Evolutionary conservation across 2,888 invertebrate species (phyloP).

Genomic region (Crepidodera aurea): DNA sequence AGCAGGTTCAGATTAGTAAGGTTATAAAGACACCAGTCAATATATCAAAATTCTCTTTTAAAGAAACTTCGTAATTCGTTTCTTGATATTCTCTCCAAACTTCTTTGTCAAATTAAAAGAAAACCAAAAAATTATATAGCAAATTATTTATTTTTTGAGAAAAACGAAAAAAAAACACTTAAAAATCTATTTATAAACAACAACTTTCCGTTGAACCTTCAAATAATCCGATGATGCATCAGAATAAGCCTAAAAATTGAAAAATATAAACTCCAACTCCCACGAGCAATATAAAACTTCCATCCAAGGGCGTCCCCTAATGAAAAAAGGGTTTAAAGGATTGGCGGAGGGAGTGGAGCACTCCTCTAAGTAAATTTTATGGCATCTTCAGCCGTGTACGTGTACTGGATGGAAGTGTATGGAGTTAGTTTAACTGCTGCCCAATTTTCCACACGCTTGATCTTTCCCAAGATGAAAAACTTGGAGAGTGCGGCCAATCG

Average conservation of each 20-base stretch:
- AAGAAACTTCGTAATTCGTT: too few relatives aligned
- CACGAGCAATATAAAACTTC: conserved; percentile 7
- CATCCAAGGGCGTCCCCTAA: conserved; percentile 8
- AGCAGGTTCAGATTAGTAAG: too few relatives aligned
- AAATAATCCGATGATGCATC: too few relatives aligned
- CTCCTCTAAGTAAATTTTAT: conserved; percentile 39
- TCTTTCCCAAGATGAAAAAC: conserved; percentile 50
- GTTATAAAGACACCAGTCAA: too few relatives aligned
- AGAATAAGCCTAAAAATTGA: conserved; percentile 17
- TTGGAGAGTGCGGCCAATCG: conserved; percentile 35
- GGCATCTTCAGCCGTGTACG: conserved; percentile 41
- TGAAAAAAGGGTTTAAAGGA: conserved; percentile 26
- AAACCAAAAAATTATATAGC: too few relatives aligned
- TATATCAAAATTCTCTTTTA: too few relatives aligned
- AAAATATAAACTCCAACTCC: background rate
- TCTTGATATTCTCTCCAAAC: too few relatives aligned
- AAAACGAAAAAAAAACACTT: too few relatives aligned
- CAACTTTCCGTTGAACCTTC: too few relatives aligned
- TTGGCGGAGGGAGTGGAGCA: conserved; percentile 2
- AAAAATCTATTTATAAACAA: too few relatives aligned
- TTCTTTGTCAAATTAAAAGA: too few relatives aligned
- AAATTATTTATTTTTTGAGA: too few relatives aligned
- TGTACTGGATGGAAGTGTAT: conserved; percentile 47
- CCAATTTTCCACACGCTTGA: conserved; percentile 56
- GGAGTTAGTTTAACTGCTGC: conserved; percentile 50